A percentile compares a stretch with the other conserved stretches of the same genome.
These are phyloP conservation scores for Cassiopea andromeda DNA, from an alignment of 30 jellyfish, hydroid and myxozoan species.

Conservation along the genomic window DNA sequence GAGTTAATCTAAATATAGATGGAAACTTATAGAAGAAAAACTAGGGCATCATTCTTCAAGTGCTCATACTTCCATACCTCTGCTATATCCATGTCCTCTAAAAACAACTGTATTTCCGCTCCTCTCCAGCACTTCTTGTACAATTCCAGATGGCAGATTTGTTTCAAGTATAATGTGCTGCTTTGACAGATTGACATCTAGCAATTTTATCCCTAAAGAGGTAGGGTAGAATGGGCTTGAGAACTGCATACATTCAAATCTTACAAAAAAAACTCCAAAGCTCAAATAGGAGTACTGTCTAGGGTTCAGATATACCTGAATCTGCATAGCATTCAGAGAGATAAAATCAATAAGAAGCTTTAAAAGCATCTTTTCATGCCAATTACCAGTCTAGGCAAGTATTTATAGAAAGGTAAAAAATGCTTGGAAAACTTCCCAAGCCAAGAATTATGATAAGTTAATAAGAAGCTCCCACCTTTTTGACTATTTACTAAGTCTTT, in stretches of 20 bases:
- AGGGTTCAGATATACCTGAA: too few relatives aligned
- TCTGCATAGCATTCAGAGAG: too few relatives aligned
- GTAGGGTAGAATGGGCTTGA: neutral
- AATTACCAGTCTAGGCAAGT: too few relatives aligned
- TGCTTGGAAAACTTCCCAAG: neutral
- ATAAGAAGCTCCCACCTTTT: constrained; percentile 3
- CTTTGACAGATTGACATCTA: constrained; percentile 48
- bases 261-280: too few relatives aligned
- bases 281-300: too few relatives aligned
- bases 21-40: too few relatives aligned
- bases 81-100: constrained; percentile 81
- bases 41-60: too few relatives aligned
- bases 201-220: constrained; percentile 30
- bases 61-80: constrained; percentile 20
- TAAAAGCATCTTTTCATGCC: too few relatives aligned
- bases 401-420: too few relatives aligned
- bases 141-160: constrained; percentile 81
- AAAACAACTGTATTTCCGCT: constrained; percentile 85
- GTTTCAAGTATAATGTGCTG: constrained; percentile 74
- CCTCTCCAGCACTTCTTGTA: constrained; percentile 69
- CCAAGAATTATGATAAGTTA: neutral
- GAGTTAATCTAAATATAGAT: too few relatives aligned
- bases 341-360: too few relatives aligned
- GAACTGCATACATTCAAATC: neutral
- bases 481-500: neutral